Evolutionary conservation across 2,113 vertebrate species (phyloP).

Genomic region (Oostethus manadensis): DNA sequence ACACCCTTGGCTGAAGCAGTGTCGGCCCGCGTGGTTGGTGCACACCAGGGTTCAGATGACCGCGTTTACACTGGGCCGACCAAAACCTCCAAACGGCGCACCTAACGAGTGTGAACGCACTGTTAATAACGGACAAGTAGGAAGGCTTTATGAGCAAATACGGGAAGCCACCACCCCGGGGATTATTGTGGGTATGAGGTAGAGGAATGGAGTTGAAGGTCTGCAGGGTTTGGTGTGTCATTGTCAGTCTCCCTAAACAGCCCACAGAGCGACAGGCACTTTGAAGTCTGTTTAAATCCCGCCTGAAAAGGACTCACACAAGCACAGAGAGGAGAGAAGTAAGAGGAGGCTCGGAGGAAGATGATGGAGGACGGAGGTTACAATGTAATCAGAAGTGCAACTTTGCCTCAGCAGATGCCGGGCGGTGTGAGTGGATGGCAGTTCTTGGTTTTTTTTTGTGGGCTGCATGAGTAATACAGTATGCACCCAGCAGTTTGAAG

Average conservation of each 20-base stretch:
- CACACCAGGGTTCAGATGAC: too few species aligned
- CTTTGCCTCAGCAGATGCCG: constrained; percentile 12
- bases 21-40: too few species aligned
- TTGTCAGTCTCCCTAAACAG: constrained; percentile 67
- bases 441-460: constrained; percentile 2
- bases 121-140: constrained; percentile 47
- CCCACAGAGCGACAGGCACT: constrained; percentile 62
- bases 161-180: constrained; percentile 17
- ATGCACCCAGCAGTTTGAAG: constrained; percentile 39
- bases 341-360: constrained; percentile 19
- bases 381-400: constrained; percentile 43
- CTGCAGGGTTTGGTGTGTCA: constrained; percentile 64
- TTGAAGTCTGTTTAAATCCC: constrained; percentile 70
- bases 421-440: constrained; percentile 28
- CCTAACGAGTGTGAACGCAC: too few species aligned
- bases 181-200: constrained; percentile 43
- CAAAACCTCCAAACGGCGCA: too few species aligned
- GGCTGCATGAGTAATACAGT: constrained; percentile 50
- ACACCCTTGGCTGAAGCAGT: too few species aligned
- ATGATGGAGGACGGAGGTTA: constrained; percentile 27
- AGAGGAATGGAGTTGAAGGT: constrained; percentile 52
- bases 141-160: constrained; percentile 42
- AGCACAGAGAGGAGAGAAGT: constrained; percentile 53
- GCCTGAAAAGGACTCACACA: constrained; percentile 60
- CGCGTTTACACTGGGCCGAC: too few species aligned